phyloP scores from a whole-genome alignment of 2,113 vertebrate genomes.

The Nerophis lumbriciformis region DNA sequence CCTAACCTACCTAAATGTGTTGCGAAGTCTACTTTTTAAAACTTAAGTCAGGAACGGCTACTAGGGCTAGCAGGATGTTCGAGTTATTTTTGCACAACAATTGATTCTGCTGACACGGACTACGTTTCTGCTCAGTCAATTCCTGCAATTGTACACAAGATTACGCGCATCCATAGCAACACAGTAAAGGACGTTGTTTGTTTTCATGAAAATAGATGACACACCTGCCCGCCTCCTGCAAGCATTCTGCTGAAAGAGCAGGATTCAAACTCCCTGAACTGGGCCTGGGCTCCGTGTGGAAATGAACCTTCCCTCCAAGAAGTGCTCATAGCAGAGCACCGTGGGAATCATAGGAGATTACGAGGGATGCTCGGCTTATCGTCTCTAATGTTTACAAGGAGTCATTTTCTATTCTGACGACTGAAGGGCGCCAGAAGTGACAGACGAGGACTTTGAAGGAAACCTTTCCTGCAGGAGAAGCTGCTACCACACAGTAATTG shows the following conservation, averaged over 20 bases:
- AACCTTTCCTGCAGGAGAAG: constrained; percentile 33
- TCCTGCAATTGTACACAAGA: not conserved
- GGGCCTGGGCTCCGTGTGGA: constrained; percentile 34
- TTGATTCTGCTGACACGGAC: not conserved
- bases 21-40: too few relatives aligned
- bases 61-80: too few relatives aligned
- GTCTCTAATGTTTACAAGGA: constrained; percentile 48
- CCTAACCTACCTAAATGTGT: too few relatives aligned
- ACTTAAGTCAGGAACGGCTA: too few relatives aligned
- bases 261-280: constrained; percentile 37
- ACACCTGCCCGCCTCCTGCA: constrained; percentile 30
- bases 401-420: constrained; percentile 33
- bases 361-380: constrained; percentile 42
- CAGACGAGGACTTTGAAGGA: constrained; percentile 19
- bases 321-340: constrained; percentile 22
- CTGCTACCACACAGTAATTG: constrained; percentile 22
- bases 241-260: constrained; percentile 35
- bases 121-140: not conserved
- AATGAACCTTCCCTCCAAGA: constrained; percentile 34
- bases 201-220: constrained; percentile 30
- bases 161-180: constrained; percentile 35
- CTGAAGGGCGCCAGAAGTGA: constrained; percentile 41
- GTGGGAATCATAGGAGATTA: constrained; percentile 45
- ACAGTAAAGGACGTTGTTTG: constrained; percentile 23
- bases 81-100: too few relatives aligned